Conservation (phyloP, 1,140 invertebrate species). For the Cydia fagiglandana region DNA sequence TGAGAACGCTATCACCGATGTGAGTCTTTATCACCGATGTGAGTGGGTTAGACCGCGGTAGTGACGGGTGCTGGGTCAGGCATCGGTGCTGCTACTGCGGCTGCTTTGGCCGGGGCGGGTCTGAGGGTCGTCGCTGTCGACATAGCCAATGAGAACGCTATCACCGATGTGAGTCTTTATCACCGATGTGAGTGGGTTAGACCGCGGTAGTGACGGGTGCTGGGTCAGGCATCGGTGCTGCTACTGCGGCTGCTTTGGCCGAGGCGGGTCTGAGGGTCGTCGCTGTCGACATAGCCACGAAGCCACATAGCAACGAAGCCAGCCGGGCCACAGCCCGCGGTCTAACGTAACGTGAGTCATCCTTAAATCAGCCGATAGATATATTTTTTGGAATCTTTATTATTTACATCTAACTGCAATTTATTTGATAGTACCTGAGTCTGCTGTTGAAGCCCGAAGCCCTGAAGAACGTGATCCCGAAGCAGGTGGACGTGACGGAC, state of each 20-base stretch:
- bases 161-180: neutral
- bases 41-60: too few species aligned
- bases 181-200: too few species aligned
- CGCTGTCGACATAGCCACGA: neutral
- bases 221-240: neutral
- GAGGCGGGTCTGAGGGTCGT: neutral
- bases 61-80: neutral
- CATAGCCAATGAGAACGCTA: neutral
- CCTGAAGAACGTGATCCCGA: neutral
- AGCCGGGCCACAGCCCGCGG: too few species aligned
- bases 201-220: neutral
- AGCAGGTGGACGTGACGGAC: neutral
- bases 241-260: neutral
- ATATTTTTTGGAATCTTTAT: too few species aligned
- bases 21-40: neutral
- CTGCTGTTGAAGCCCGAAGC: neutral
- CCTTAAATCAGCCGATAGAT: too few species aligned
- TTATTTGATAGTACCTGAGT: neutral
- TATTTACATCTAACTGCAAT: too few species aligned
- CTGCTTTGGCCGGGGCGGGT: neutral
- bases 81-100: neutral
- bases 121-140: constrained; percentile 2
- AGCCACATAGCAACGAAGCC: too few species aligned
- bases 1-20: neutral
- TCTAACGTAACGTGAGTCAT: too few species aligned